Base-by-base conservation (phyloP, 2,113 vertebrate genomes). In the Anser cygnoides region DNA sequence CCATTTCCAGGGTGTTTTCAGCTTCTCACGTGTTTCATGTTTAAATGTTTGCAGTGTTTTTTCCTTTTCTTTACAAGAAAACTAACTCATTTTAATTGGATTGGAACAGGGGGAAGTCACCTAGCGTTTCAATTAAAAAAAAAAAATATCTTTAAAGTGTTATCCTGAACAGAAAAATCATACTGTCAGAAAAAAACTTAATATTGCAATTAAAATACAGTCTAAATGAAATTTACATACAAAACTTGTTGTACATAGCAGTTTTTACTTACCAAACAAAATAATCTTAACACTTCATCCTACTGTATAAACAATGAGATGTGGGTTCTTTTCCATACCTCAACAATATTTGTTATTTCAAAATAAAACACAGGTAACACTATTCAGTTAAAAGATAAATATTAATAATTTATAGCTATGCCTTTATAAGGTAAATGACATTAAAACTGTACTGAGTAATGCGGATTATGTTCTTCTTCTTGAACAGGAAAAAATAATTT, bases 291-390 rank as follows among this genome's bases (percentile, higher is more conserved):
- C 13, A 59, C 31, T 82, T 46, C 43, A 61, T 25, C 29, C 62
- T 85, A 46, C 57, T 68, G 13, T 10, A 75, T 77, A 91, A 89
- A 62, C 7, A 86, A 55, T 1, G 9, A 26, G 26, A 86, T 31
- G 17, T 43, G 7, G 1, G 5, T 23, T 0, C 8, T 59, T 75
- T 77, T 46, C 49, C 13, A 20, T 11, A 55, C 17, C 22, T 68
- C 39, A 87, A 39, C 52, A 52, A 13, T n/a, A 65, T 58, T n/a
- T 63, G 22, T 90, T 77, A 89, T 59, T 96, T 87, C n/a, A 63
- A 89, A 74, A 81, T 63, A 43, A 71, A 78, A 46, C 20, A 44
- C 4, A 72, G 0, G 1, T 46, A 91, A 87, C 15, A 31, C 43
- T 61, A 90, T 46, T 11, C 33, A 76, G 71, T 87, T 83, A 72